Base-by-base conservation (phyloP, 2,888 invertebrate genomes). In the Microctonus brassicae region DNA sequence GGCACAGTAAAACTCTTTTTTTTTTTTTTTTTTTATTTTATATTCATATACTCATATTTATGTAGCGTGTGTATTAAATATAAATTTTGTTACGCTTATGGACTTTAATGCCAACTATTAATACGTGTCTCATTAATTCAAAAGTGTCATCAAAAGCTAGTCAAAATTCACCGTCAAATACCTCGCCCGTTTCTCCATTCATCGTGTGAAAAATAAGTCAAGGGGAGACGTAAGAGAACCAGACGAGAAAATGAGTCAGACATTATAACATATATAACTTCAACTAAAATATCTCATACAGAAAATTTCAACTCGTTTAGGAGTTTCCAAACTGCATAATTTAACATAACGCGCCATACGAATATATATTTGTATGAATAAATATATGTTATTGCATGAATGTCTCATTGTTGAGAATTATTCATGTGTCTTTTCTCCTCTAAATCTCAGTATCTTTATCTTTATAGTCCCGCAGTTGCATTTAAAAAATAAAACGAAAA, bases 241-340 rank as follows among this genome's bases (percentile, higher is more conserved):
- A 17, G 24, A 55, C 3, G 52, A 13, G 24, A 24, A n/a, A 24
- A 53, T 13, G 36, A 39, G n/a, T 24, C n/a, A 39, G 24, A 20
- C 58, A 22, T 39, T 58, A 29, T n/a, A 33, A 17, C 47, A 17
- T 47, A 17, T 47, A 47, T 36, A 58, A 52, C 47, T 52, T 58
- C 17, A 20, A 29, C 57, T 26, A 52, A 29, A 58, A 64, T 70
- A 70, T 66, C 61, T 66, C 57, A 24, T 20, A 24, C 24, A 60
- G 65, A 61, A 53, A 66, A 70, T 70, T 66, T 57, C 47, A 60
- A 60, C 65, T 61, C 61, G 65, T 22, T 60, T 52, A 66, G n/a
- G 52, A 70, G 52, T 66, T 70, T 60, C 42, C 58, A 24, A 66
- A 70, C 70, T 66, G 60, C 60, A 70, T 70, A 70, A 53, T 70